phyloP scores from a whole-genome alignment of 2,797 vertebrate genomes.

The Pantherophis vulpinus region DNA sequence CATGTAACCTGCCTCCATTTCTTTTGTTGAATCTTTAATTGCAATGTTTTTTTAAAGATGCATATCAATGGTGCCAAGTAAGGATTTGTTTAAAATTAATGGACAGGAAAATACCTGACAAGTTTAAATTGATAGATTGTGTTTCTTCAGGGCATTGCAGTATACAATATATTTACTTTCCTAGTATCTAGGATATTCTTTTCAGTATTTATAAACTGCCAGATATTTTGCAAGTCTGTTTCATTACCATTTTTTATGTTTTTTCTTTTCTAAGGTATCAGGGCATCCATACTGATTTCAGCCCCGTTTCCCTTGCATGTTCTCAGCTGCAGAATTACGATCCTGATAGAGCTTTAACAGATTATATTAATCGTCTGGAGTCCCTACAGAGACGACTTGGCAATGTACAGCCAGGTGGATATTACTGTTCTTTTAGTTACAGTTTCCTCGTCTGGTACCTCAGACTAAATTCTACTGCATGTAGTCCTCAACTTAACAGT shows the following conservation, averaged over 20 bases:
- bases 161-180: not conserved
- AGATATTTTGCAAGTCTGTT: not conserved
- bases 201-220: not conserved
- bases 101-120: not conserved
- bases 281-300: conserved; percentile 69
- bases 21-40: not conserved
- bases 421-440: not conserved
- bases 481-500: not conserved
- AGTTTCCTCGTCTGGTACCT: fast-evolving
- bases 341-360: conserved; percentile 91
- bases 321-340: conserved; percentile 95
- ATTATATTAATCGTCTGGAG: conserved; percentile 93
- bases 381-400: conserved; percentile 92
- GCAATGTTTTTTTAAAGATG: not conserved
- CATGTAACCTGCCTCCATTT: not conserved
- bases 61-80: not conserved
- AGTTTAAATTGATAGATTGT: not conserved
- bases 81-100: not conserved
- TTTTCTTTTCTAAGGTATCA: conserved; percentile 75
- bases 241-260: not conserved
- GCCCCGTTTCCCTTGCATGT: conserved; percentile 76
- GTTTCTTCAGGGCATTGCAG: not conserved
- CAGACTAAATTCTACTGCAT: not conserved
- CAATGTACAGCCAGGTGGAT: conserved; percentile 86
- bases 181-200: not conserved